These are phyloP conservation scores for Epistrophe eligans DNA, from an alignment of 2,888 invertebrate species.

Conservation along the genomic window DNA sequence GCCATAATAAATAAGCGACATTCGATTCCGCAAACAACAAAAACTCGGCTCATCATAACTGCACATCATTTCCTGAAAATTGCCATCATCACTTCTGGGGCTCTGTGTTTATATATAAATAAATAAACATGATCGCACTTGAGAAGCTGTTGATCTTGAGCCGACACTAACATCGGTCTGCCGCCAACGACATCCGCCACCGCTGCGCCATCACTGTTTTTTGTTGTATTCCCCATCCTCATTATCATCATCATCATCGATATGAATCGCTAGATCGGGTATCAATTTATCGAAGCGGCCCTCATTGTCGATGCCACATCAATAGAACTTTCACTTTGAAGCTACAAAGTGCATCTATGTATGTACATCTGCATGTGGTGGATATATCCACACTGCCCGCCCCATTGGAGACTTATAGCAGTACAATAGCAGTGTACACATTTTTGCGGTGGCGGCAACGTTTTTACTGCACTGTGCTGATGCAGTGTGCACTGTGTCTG, in stretches of 20 bases:
- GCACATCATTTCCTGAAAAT: slow-evolving; percentile 65
- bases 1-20: slow-evolving; percentile 54
- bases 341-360: not conserved
- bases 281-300: slow-evolving; percentile 54
- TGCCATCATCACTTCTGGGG: slow-evolving; percentile 54
- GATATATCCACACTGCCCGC: slow-evolving; percentile 1
- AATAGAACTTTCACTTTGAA: slow-evolving; percentile 64
- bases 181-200: slow-evolving; percentile 37
- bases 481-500: slow-evolving; percentile 2
- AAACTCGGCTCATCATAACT: slow-evolving; percentile 46
- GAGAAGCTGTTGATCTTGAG: slow-evolving; percentile 69
- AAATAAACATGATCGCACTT: slow-evolving; percentile 64
- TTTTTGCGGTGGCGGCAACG: slow-evolving; percentile 57
- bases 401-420: slow-evolving; percentile 9
- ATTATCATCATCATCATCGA: slow-evolving; percentile 40
- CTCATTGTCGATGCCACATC: slow-evolving; percentile 43
- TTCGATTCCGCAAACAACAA: slow-evolving; percentile 27
- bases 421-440: slow-evolving; percentile 6
- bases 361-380: slow-evolving; percentile 48
- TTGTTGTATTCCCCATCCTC: slow-evolving; percentile 22
- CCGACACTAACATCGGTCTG: slow-evolving; percentile 52
- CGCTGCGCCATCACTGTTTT: not conserved
- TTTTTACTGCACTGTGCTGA: slow-evolving; percentile 17
- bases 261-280: slow-evolving; percentile 50
- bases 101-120: not conserved